These are phyloP conservation scores for Todus mexicanus DNA, from an alignment of 2,797 vertebrate genomes.

Conservation along the genomic window DNA sequence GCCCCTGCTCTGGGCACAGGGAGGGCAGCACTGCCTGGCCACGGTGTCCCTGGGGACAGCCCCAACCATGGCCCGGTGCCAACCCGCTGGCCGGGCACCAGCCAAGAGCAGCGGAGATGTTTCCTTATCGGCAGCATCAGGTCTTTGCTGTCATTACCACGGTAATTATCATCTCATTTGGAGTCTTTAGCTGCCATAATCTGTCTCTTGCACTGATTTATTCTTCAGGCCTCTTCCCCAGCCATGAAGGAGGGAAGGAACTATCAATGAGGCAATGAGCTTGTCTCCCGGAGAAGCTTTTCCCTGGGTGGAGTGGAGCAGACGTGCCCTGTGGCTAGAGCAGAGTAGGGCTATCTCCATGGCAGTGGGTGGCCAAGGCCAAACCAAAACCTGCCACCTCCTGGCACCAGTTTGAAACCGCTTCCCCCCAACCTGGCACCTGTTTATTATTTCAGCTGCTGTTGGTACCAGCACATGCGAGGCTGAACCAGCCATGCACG, in stretches of 20 bases:
- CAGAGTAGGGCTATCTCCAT: neutral
- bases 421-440: fast-evolving
- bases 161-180: constrained; percentile 68
- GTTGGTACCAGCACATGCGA: fast-evolving
- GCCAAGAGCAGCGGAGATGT: neutral
- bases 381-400: neutral
- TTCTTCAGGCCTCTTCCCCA: constrained; percentile 41
- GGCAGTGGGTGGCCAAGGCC: fast-evolving
- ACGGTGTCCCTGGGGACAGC: neutral
- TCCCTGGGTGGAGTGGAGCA: neutral
- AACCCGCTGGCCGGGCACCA: neutral
- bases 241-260: neutral
- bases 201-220: constrained; percentile 64
- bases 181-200: constrained; percentile 70
- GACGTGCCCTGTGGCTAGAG: fast-evolving
- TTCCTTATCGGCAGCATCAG: constrained; percentile 57
- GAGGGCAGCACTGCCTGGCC: neutral
- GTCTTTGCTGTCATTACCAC: constrained; percentile 60
- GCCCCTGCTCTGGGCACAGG: neutral
- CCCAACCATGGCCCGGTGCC: neutral
- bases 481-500: fast-evolving
- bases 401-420: fast-evolving
- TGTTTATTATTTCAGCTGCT: neutral
- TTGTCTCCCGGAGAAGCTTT: neutral
- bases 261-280: constrained; percentile 37